Evolutionary conservation across 2,113 vertebrate genomes (phyloP).

Genomic region (Hippocampus mohnikei): DNA sequence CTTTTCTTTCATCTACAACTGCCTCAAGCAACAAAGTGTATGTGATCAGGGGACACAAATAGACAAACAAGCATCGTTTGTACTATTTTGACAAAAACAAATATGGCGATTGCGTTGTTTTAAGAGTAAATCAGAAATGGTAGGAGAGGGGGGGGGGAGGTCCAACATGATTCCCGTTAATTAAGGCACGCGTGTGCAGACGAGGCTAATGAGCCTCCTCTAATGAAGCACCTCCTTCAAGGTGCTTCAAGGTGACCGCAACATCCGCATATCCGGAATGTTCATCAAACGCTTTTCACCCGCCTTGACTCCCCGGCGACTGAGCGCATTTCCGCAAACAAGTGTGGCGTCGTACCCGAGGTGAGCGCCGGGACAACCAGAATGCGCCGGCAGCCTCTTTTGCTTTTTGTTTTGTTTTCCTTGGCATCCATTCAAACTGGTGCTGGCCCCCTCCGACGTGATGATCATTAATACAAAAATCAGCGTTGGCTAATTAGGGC

Average conservation of each 20-base stretch:
- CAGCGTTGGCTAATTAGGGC: conserved; percentile 40
- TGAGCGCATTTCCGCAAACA: conserved; percentile 8
- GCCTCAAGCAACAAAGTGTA: too few relatives aligned
- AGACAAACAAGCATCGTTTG: too few relatives aligned
- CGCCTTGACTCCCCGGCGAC: conserved; percentile 32
- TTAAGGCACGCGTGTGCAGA: conserved; percentile 70
- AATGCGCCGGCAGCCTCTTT: conserved; percentile 49
- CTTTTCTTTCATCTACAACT: too few relatives aligned
- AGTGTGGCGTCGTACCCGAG: conserved; percentile 33
- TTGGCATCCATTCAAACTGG: conserved; percentile 38
- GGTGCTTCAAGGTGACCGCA: conserved; percentile 30
- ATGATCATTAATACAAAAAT: conserved; percentile 37
- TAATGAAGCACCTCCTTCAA: conserved; percentile 73
- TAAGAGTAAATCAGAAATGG: not conserved
- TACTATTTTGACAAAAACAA: conserved; percentile 46
- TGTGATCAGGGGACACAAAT: too few relatives aligned
- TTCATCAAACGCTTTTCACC: conserved; percentile 67
- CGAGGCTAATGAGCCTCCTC: conserved; percentile 63
- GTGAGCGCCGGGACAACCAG: conserved; percentile 52
- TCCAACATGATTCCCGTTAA: conserved; percentile 78
- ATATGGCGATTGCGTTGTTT: not conserved
- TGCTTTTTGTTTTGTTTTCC: conserved; percentile 28
- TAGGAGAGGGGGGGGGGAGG: too few relatives aligned
- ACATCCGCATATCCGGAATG: conserved; percentile 64
- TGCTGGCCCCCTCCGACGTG: not conserved